Base-by-base conservation (phyloP, 1,140 invertebrate species). In the Cyphomyrmex costatus region DNA sequence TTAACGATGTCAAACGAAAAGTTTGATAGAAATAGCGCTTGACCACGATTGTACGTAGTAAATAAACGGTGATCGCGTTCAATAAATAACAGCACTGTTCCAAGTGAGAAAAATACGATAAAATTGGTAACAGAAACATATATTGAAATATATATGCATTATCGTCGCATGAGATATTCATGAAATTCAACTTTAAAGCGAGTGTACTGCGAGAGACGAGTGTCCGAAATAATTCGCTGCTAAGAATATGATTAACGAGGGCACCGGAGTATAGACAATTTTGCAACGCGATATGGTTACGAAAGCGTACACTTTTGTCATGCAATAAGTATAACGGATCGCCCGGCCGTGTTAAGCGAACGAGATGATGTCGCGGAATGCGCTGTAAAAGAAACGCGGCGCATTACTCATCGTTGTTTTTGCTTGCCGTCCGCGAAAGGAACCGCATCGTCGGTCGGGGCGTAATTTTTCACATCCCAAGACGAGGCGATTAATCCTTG, bases 401-500 rank as follows among this genome's bases (percentile, higher is more conserved):
- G 79, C 68, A 83, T 83, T 60, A 83, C 33, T 83, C 79, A 74
- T 83, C 53, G 68, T 60, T 74, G 79, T 83, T 83, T 83, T 74
- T 74, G 53, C 79, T 53, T 73, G 68, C 51, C 36, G 79, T 60
- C 53, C 79, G 68, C 79, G 58, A 74, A 74, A 80, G 78, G 78
- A 71, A 74, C 68, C 79, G 79, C 79, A 49, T 49, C 79, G 79
- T 73, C 66, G 76, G 79, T 49, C 49, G 77, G 77, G 19, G 12
- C 79, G 68, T 74, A 83, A 83, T 83, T 83, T 83, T 83, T 83
- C 79, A 83, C 68, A 83, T 83, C 79, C 68, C 79, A 33, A 61
- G 51, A 21, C 42, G 36, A 33, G 36, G 61, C 61, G 68, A 86
- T 89, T 88, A 88, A 89, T 89, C 74, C 78, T 86, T 46, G 19